Evolutionary conservation across 2,888 invertebrate species (phyloP).

Genomic region (Cephus runcator): DNA sequence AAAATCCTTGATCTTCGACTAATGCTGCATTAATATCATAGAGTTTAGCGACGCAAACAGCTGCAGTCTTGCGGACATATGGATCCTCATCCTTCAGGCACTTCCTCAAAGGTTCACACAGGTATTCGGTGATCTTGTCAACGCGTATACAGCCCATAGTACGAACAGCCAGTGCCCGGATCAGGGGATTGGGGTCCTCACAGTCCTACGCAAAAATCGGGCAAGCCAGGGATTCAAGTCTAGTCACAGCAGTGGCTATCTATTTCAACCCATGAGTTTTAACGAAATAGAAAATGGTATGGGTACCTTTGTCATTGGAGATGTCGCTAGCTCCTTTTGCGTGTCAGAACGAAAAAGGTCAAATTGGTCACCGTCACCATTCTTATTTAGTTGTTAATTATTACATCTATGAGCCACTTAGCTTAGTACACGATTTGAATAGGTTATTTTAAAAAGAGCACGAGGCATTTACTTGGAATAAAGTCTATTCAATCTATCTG

Average conservation of each 20-base stretch:
- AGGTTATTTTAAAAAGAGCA: conserved; percentile 64
- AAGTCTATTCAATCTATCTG: neutral
- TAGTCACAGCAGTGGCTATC: conserved; percentile 63
- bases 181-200: conserved; percentile 99
- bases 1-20: conserved; percentile 88
- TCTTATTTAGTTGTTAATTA: conserved; percentile 54
- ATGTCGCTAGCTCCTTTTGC: conserved; percentile 66
- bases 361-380: conserved; percentile 67
- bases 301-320: conserved; percentile 66
- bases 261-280: conserved; percentile 59
- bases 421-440: conserved; percentile 40
- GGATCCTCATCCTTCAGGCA: conserved; percentile 96
- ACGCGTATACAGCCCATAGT: conserved; percentile 99
- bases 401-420: conserved; percentile 51
- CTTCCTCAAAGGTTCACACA: conserved; percentile 97
- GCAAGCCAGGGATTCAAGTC: conserved; percentile 67
- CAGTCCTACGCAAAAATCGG: conserved; percentile 83
- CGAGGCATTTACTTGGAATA: conserved; percentile 38
- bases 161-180: conserved; percentile 96
- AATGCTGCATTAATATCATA: conserved; percentile 89
- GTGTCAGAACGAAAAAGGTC: conserved; percentile 67
- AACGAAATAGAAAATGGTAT: conserved; percentile 50
- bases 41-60: conserved; percentile 98
- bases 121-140: conserved; percentile 99
- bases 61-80: conserved; percentile 98